Percentiles rank a stretch among this genome's conserved stretches.
These are phyloP conservation scores for Phrynosoma blainvillii DNA, from an alignment of 2,113 vertebrate genomes.

Conservation along the genomic window DNA sequence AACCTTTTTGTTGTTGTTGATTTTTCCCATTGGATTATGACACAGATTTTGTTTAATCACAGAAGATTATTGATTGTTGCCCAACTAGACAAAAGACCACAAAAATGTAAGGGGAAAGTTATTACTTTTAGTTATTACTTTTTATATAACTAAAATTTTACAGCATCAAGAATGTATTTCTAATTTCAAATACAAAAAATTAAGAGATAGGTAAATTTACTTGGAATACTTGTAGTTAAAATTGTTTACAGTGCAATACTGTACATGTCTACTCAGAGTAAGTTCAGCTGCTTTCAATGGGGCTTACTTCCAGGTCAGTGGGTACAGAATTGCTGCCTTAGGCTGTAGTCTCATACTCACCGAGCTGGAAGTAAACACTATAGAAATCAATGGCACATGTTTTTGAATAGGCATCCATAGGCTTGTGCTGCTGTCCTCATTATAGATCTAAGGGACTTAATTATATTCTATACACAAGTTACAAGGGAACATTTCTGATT, in stretches of 20 bases:
- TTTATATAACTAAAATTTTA: neutral
- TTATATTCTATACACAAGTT: too few species aligned
- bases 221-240: neutral
- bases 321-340: neutral
- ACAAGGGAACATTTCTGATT: too few species aligned
- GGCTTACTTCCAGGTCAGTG: constrained; percentile 1
- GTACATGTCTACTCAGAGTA: neutral
- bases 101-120: neutral
- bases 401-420: neutral
- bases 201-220: neutral
- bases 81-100: neutral
- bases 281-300: neutral
- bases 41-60: neutral
- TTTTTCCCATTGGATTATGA: neutral
- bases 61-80: neutral
- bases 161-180: neutral
- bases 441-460: neutral
- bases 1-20: neutral
- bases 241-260: neutral
- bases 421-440: neutral
- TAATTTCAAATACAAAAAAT: neutral
- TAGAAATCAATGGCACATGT: neutral
- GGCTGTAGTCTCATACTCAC: neutral
- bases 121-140: neutral
- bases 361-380: neutral